Conservation (phyloP, 2,797 vertebrate genomes). For the Pristis pectinata region DNA sequence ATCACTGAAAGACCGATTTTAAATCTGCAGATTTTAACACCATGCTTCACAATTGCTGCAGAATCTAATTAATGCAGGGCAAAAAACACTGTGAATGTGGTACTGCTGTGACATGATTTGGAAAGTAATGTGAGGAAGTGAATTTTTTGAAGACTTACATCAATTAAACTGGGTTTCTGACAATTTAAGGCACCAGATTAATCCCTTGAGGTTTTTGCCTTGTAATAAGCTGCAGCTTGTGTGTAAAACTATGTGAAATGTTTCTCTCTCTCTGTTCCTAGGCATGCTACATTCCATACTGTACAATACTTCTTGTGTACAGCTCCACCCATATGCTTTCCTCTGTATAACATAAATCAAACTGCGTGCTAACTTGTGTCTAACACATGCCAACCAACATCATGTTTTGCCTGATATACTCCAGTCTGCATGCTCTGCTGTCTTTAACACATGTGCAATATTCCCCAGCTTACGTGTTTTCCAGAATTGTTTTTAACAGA, state of each 20-base stretch:
- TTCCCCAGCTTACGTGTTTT: neutral
- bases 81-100: neutral
- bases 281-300: neutral
- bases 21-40: neutral
- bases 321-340: neutral
- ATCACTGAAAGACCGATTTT: neutral
- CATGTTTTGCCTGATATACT: neutral
- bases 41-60: neutral
- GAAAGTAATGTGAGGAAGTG: neutral
- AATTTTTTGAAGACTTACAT: neutral
- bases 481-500: neutral
- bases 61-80: neutral
- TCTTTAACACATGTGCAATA: neutral
- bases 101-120: neutral
- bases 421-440: neutral
- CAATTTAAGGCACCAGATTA: neutral
- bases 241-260: neutral
- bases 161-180: neutral
- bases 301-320: neutral
- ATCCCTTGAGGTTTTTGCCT: neutral
- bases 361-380: neutral
- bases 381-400: neutral
- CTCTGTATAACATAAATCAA: neutral
- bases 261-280: neutral
- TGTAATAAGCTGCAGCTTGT: neutral